These are phyloP conservation scores for Tuberolachnus salignus DNA, from an alignment of 2,888 invertebrate genomes.

Conservation along the genomic window DNA sequence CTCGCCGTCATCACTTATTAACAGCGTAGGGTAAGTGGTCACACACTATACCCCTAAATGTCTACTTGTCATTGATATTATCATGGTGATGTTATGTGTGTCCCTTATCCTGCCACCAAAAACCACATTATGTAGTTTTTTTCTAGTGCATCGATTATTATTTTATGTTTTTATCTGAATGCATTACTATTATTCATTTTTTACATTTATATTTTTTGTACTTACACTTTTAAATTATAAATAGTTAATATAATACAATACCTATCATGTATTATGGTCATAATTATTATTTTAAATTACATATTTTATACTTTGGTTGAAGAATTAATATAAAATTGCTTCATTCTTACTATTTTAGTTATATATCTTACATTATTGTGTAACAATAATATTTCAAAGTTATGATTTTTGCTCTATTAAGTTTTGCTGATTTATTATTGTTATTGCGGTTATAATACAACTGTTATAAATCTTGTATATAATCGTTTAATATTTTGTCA, in stretches of 20 bases:
- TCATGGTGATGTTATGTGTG: constrained; percentile 56
- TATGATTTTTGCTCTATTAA: constrained; percentile 8
- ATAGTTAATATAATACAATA: not conserved
- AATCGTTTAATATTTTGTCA: not conserved
- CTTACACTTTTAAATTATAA: constrained; percentile 18
- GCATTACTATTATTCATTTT: constrained; percentile 29
- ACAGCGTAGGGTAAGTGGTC: constrained; percentile 61
- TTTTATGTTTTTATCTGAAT: constrained; percentile 35
- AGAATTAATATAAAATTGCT: constrained; percentile 4
- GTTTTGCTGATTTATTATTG: constrained; percentile 24
- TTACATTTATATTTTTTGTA: not conserved
- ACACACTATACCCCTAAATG: constrained; percentile 45
- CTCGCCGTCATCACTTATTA: constrained; percentile 61
- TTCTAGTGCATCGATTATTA: constrained; percentile 39
- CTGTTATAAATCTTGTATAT: not conserved
- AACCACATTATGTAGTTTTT: constrained; percentile 40
- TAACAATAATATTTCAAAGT: constrained; percentile 12
- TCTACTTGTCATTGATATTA: constrained; percentile 33
- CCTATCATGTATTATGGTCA: constrained; percentile 11
- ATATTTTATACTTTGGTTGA: not conserved
- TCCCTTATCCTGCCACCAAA: constrained; percentile 54
- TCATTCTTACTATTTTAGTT: constrained; percentile 21
- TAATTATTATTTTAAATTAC: constrained; percentile 1
- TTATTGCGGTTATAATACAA: not conserved
- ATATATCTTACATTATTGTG: not conserved